Percentiles rank a stretch among this genome's conserved stretches.
Conservation (phyloP, 2,888 invertebrate species). For the Diogma glabrata region DNA sequence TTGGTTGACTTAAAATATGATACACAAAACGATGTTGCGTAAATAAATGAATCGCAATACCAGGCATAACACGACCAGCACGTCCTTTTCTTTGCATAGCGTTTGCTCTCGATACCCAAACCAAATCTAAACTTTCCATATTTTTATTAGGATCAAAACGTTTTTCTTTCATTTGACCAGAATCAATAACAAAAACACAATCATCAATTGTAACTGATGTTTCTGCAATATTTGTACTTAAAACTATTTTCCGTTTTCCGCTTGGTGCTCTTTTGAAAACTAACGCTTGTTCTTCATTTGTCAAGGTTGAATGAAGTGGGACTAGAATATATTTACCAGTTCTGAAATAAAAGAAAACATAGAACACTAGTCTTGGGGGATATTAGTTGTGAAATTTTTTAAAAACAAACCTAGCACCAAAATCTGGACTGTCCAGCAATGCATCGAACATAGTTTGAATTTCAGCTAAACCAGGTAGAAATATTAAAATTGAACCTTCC, state of each 20-base stretch:
- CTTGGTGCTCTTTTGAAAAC: slow-evolving; percentile 57
- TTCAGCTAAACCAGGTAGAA: slow-evolving; percentile 69
- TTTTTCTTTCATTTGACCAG: slow-evolving; percentile 87
- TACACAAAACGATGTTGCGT: slow-evolving; percentile 57
- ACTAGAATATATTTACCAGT: slow-evolving; percentile 56
- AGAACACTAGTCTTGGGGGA: neutral
- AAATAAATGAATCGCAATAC: slow-evolving; percentile 72
- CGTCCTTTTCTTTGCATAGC: slow-evolving; percentile 81
- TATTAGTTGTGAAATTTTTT: neutral
- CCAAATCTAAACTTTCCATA: slow-evolving; percentile 75
- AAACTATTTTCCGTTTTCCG: slow-evolving; percentile 73
- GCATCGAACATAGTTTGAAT: slow-evolving; percentile 61
- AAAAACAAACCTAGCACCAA: slow-evolving; percentile 43
- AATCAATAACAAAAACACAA: slow-evolving; percentile 88
- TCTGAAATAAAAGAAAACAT: slow-evolving; percentile 22
- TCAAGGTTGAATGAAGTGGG: slow-evolving; percentile 77
- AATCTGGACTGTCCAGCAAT: slow-evolving; percentile 49
- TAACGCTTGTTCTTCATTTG: slow-evolving; percentile 69
- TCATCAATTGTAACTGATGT: slow-evolving; percentile 94
- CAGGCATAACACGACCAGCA: slow-evolving; percentile 82
- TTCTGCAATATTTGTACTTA: slow-evolving; percentile 89
- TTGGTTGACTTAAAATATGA: slow-evolving; percentile 58
- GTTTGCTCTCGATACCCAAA: slow-evolving; percentile 86
- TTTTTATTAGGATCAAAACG: slow-evolving; percentile 55
- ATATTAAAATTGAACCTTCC: slow-evolving; percentile 63